These are phyloP conservation scores for Bathynomus jamesi DNA, from an alignment of 1,140 invertebrate species.

Conservation along the genomic window DNA sequence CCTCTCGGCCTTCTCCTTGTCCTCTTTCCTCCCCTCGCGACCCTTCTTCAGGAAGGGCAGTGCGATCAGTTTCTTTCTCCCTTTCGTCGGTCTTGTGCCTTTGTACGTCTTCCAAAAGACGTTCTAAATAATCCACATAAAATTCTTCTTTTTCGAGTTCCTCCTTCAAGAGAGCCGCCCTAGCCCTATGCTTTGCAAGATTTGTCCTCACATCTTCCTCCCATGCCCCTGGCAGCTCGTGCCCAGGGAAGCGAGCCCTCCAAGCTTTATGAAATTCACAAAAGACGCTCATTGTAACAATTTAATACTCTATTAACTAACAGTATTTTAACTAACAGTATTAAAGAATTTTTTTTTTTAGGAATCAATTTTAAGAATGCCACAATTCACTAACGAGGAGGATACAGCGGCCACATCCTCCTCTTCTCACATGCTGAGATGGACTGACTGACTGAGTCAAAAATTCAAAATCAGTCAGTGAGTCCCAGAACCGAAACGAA, in stretches of 20 bases:
- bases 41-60: conserved; percentile 39
- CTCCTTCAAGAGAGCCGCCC: conserved; percentile 58
- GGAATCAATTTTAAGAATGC: not conserved
- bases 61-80: conserved; percentile 35
- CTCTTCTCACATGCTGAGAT: not conserved
- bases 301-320: too few relatives aligned
- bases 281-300: conserved; percentile 67
- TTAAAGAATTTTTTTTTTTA: not conserved
- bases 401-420: not conserved
- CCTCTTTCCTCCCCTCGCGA: conserved; percentile 32
- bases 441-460: not conserved
- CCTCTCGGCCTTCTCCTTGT: conserved; percentile 36
- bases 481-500: too few relatives aligned
- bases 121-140: conserved; percentile 79
- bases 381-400: not conserved
- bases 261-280: conserved; percentile 80
- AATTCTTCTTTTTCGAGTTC: conserved; percentile 76
- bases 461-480: conserved; percentile 35
- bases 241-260: conserved; percentile 77
- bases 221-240: conserved; percentile 77
- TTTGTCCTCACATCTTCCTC: conserved; percentile 81
- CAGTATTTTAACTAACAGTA: too few relatives aligned
- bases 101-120: conserved; percentile 69
- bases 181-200: conserved; percentile 72
- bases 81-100: conserved; percentile 49